phyloP scores from a whole-genome alignment of 2,113 vertebrate genomes.

The Romanogobio albipinnatus region DNA sequence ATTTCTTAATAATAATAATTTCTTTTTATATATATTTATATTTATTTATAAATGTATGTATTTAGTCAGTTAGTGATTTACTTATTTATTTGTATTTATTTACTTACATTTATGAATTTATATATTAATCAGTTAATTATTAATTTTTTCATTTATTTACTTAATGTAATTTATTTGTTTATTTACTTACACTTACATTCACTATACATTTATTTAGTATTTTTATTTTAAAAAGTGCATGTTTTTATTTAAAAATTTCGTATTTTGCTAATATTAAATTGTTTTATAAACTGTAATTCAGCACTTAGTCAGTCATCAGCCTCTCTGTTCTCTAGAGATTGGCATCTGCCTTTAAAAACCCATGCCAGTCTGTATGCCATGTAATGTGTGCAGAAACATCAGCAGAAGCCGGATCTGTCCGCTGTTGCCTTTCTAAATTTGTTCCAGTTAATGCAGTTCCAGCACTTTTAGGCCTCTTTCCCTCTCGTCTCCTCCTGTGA shows the following conservation, averaged over 20 bases:
- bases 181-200: too few relatives aligned
- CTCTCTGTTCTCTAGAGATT: neutral
- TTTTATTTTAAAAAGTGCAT: neutral
- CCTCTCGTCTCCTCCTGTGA: constrained; percentile 36
- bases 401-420: neutral
- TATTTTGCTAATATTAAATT: too few relatives aligned
- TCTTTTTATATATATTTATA: too few relatives aligned
- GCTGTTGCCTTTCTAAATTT: neutral
- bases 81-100: neutral
- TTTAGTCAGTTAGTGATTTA: neutral
- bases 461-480: constrained; percentile 26
- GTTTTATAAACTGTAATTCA: neutral
- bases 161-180: neutral
- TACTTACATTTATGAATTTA: neutral
- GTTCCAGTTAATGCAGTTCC: constrained; percentile 14
- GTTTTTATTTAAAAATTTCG: neutral
- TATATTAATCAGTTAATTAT: neutral
- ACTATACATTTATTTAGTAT: neutral
- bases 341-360: neutral
- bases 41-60: neutral
- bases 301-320: neutral
- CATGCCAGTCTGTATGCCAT: neutral
- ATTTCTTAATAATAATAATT: too few relatives aligned
- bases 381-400: neutral
- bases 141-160: neutral